These are phyloP conservation scores for Coptodon bakossiorum DNA, from an alignment of 2,113 vertebrate genomes.

Conservation along the genomic window DNA sequence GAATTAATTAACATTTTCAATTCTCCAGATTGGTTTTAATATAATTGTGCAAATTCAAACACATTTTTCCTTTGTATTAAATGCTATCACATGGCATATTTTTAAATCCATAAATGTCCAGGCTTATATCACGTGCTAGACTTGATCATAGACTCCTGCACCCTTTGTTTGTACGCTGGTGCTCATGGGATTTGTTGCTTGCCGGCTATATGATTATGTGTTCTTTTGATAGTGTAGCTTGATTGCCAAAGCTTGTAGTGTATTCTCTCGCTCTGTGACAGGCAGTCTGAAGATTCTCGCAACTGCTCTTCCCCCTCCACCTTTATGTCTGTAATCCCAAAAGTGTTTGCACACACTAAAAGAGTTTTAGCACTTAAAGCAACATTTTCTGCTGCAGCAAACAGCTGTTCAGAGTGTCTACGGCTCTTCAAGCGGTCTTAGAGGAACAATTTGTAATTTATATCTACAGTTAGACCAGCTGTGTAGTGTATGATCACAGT, in stretches of 20 bases:
- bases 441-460: neutral
- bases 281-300: neutral
- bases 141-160: neutral
- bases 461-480: neutral
- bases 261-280: neutral
- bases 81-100: neutral
- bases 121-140: neutral
- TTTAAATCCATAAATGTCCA: neutral
- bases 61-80: neutral
- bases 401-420: neutral
- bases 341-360: constrained; percentile 26
- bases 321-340: neutral
- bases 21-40: neutral
- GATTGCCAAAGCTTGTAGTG: neutral
- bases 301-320: neutral
- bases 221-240: neutral
- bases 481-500: neutral
- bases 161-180: neutral
- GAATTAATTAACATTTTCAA: neutral
- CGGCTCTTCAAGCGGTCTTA: neutral
- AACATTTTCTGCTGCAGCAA: neutral
- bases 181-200: neutral
- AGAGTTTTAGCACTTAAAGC: constrained; percentile 12
- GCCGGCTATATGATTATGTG: neutral
- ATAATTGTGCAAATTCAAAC: neutral